phyloP scores from a whole-genome alignment of 2,113 vertebrate species.

The Patagioenas fasciata region DNA sequence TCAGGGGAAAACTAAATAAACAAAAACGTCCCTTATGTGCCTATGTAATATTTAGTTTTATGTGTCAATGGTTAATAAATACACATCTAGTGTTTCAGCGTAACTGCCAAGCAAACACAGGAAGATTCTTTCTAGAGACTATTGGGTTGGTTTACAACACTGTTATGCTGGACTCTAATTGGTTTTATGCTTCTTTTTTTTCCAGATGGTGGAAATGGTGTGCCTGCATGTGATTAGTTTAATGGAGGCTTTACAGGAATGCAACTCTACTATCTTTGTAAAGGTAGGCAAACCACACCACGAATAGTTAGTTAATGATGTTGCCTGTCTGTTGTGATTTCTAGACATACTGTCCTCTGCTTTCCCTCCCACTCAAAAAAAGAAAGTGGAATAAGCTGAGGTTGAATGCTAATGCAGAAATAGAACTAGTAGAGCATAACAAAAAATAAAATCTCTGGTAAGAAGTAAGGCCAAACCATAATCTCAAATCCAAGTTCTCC shows the following conservation, averaged over 20 bases:
- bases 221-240: slow-evolving; percentile 98
- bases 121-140: neutral
- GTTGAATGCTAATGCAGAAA: neutral
- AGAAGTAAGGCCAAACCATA: neutral
- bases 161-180: neutral
- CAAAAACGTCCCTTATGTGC: neutral
- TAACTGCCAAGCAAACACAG: neutral
- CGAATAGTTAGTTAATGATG: neutral
- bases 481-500: neutral
- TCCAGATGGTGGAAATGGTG: slow-evolving; percentile 99
- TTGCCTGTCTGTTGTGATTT: neutral
- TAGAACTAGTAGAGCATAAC: neutral
- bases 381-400: neutral
- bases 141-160: neutral
- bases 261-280: slow-evolving; percentile 98
- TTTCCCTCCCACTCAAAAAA: neutral
- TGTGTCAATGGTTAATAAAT: neutral
- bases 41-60: neutral
- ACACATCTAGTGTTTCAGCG: neutral
- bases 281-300: slow-evolving; percentile 81
- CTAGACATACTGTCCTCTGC: neutral
- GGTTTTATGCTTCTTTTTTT: neutral
- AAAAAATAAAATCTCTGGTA: neutral
- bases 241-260: slow-evolving; percentile 98
- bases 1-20: neutral